Evolutionary conservation across 1,140 invertebrate genomes (phyloP), one percentile per base, ranked within the genome.

Genomic region (Drosophila pseudoobscura): DNA sequence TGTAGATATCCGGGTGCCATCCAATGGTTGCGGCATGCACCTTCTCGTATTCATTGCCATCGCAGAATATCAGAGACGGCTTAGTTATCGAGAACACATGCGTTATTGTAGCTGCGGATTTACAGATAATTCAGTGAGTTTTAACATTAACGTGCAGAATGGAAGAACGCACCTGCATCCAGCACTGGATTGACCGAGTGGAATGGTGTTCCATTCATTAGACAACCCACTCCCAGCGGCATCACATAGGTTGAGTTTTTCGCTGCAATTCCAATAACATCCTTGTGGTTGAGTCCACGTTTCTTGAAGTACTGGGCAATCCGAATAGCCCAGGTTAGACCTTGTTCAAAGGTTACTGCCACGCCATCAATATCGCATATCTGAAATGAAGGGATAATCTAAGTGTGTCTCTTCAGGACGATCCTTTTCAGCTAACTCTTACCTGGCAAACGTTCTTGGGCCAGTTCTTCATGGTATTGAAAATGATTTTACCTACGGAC

Each of bases 151-250:
- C 1, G 0, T 0, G 1, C 35, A 4, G 5, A 11, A 39, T 17
- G 0, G 6, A 6, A n/a, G 1, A 3, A 44, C 63, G 41, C 11
- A 91, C 89, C 77, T 57, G 79, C 60, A 24, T 91, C 80, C 3
- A 90, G 59, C 39, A 71, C 11, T 0, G 87, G 80, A 56, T 90
- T 85, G 0, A 72, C 71, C 0, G 90, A 39, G 17, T 89, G 87
- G 17, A 91, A 82, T 0, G 89, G 82, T 0, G 83, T 90, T 6
- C 61, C 57, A 55, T 91, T 91, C 75, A 91, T 82, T 3, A 88
- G 60, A 26, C 85, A 91, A 6, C 72, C 90, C 6, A 91, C 56
- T 5, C 76, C 89, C 15, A 90, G 17, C 0, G 89, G 73, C 68
- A 80, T 79, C 8, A 90, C 54, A 45, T 90, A 89, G 2, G 77